These are phyloP conservation scores for Cecropterus lyciades DNA, from an alignment of 1,140 invertebrate genomes.

Conservation along the genomic window DNA sequence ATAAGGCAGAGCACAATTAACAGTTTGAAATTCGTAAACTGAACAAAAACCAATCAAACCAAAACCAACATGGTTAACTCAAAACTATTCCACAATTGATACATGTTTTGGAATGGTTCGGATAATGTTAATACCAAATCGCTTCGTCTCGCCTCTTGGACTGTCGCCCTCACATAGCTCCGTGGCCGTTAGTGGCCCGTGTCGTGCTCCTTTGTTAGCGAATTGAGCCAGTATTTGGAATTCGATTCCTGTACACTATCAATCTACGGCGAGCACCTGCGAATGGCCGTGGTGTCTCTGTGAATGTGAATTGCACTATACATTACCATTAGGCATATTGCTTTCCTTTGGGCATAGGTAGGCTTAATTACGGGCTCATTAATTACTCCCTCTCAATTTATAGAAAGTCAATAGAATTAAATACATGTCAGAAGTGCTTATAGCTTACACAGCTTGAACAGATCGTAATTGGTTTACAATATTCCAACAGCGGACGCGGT, in stretches of 20 bases:
- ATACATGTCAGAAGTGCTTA: not conserved
- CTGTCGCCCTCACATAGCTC: conserved; percentile 2
- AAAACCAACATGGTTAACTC: too few relatives aligned
- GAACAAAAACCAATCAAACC: too few relatives aligned
- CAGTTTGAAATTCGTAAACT: too few relatives aligned
- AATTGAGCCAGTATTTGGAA: conserved; percentile 31
- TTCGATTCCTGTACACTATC: conserved; percentile 29
- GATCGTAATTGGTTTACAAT: too few relatives aligned
- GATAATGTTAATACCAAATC: not conserved
- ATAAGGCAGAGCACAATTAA: too few relatives aligned
- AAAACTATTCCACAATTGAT: too few relatives aligned
- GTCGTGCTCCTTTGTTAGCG: conserved; percentile 28
- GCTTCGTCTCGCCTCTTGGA: conserved; percentile 1
- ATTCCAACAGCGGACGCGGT: too few relatives aligned
- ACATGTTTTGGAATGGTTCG: not conserved
- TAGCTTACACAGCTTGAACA: too few relatives aligned
- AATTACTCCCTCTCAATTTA: conserved; percentile 6
- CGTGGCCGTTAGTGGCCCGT: conserved; percentile 24
- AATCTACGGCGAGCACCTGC: conserved; percentile 19
- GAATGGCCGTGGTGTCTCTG: conserved; percentile 22
- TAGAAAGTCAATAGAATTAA: not conserved
- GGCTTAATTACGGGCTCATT: conserved; percentile 17
- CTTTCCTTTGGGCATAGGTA: not conserved
- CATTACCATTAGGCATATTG: conserved; percentile 20
- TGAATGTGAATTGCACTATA: conserved; percentile 20